Evolutionary conservation across 2,113 vertebrate species (phyloP), one percentile per base, ranked within the genome.

Genomic region (Edolisoma coerulescens): DNA sequence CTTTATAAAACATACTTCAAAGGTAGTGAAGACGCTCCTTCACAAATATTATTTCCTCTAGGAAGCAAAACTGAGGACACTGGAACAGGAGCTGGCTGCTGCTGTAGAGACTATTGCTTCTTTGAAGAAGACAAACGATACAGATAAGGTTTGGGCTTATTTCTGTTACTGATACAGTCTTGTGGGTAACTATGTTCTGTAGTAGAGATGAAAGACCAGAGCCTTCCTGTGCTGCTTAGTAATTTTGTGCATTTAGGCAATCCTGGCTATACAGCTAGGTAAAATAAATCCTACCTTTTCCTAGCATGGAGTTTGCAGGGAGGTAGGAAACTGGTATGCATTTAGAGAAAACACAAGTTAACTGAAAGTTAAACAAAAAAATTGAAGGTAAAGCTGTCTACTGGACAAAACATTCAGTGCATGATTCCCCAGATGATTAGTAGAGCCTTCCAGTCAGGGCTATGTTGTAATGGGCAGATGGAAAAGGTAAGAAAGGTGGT

Each of bases 51-150:
- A 33, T 88, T 89, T 71, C 77, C 93, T 95, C 56, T 82, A 94
- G 99, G 97, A 96, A 76, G 92, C 96, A 53, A 97, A 98, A 88
- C 80, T 99, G 74, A 97, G 96, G 30, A 96, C 94, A 57, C 53
- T 99, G 56, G 97, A 99, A 89, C 97, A 98, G 91, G 98, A 95
- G 47, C 87, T 99, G 39, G 95, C 84, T 70, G 94, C 97, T 82
- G 97, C 98, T 19, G 97, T 97, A 81, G 97, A 98, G 79, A 80
- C 65, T 5, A 98, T 98, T 65, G 96, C 90, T 89, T 97, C 95
- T 94, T 94, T 99, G 84, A 98, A 99, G 92, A 99, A 98, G 94
- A 98, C 98, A 87, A 98, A 97, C 8, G 97, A 98, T 52, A 98
- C 98, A 14, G 98, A 99, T 93, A 99, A 99, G 97, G 99, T 99